These are phyloP conservation scores for Lagothrix lagotricha DNA, from an alignment of 2,797 vertebrate species.

Conservation along the genomic window DNA sequence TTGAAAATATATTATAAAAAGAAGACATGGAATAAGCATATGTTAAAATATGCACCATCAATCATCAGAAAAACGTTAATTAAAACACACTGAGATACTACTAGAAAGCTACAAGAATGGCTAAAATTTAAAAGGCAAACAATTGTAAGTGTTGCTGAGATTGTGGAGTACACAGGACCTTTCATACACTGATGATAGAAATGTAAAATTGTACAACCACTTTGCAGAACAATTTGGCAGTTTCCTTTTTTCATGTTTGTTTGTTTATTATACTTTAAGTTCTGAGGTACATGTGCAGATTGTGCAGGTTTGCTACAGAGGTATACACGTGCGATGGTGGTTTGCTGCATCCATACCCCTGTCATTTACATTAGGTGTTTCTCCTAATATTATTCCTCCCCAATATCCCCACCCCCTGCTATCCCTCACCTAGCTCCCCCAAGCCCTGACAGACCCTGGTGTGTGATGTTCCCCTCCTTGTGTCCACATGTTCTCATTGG, in stretches of 20 bases:
- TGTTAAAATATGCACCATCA: neutral
- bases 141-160: neutral
- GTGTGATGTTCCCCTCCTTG: too few relatives aligned
- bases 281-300: too few relatives aligned
- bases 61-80: neutral
- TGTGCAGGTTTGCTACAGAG: too few relatives aligned
- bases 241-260: neutral
- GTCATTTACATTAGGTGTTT: too few relatives aligned
- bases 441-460: too few relatives aligned
- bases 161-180: neutral
- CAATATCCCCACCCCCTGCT: too few relatives aligned
- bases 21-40: neutral
- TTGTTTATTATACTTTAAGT: too few relatives aligned
- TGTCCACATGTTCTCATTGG: too few relatives aligned
- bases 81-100: neutral
- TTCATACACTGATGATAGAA: neutral
- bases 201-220: neutral
- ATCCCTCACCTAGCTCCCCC: too few relatives aligned
- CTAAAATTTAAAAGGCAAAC: neutral
- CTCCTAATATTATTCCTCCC: too few relatives aligned
- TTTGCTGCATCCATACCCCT: too few relatives aligned
- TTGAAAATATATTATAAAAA: neutral
- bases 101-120: neutral
- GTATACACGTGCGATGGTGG: too few relatives aligned
- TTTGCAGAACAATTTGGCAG: neutral